Evolutionary conservation across 2,113 vertebrate genomes (phyloP).

Genomic region (Heterocephalus glaber): DNA sequence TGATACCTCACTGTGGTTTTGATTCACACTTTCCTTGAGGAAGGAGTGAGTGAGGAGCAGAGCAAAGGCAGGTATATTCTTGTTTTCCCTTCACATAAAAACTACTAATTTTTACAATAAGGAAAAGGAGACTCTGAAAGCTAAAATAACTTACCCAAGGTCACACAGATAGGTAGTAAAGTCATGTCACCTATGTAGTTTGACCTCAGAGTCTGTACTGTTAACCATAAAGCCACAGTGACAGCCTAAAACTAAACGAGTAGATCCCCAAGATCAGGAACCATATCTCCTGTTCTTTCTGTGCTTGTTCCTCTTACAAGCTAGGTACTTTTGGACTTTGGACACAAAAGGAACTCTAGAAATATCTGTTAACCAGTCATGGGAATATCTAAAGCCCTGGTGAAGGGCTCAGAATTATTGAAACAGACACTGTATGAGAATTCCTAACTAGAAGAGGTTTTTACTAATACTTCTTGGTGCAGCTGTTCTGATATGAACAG

Average conservation of each 20-base stretch:
- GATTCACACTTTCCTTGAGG: background rate
- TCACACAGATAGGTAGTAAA: slow-evolving; percentile 33
- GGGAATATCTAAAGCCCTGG: slow-evolving; percentile 27
- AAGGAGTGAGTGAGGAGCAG: background rate
- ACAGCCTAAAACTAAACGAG: slow-evolving; percentile 53
- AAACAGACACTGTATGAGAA: slow-evolving; percentile 3
- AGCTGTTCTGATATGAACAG: slow-evolving; percentile 37
- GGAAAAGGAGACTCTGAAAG: background rate
- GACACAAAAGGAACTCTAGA: slow-evolving; percentile 35
- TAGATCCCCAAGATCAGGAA: slow-evolving; percentile 34
- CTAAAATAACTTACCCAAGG: background rate
- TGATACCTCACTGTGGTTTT: slow-evolving; percentile 13
- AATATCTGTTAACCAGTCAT: slow-evolving; percentile 42
- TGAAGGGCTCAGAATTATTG: slow-evolving; percentile 48
- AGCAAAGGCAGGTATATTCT: background rate
- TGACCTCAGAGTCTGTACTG: slow-evolving; percentile 32
- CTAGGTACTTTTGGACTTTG: slow-evolving; percentile 38
- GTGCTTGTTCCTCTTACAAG: slow-evolving; percentile 34
- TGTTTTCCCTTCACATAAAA: slow-evolving; percentile 17
- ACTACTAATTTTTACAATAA: slow-evolving; percentile 43
- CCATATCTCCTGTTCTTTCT: slow-evolving; percentile 1
- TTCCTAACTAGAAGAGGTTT: slow-evolving; percentile 54
- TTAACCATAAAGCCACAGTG: slow-evolving; percentile 5
- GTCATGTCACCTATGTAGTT: background rate
- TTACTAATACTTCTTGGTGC: slow-evolving; percentile 36